Evolutionary conservation across 1,140 invertebrate species (phyloP), one percentile per base, ranked within the genome.

Genomic region (Drosophila nasuta): DNA sequence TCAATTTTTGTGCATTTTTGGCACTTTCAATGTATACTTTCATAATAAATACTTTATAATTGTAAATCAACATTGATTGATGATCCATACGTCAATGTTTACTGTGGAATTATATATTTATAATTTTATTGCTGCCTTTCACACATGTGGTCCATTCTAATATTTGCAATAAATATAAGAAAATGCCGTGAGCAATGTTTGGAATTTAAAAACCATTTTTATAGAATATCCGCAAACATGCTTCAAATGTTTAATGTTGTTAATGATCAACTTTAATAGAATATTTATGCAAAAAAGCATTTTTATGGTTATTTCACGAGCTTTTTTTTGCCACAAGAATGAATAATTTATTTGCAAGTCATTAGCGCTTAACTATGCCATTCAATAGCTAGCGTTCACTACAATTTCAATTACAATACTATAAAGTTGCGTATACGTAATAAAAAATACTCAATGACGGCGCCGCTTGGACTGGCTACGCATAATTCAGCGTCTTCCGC

Each of bases 401-500:
- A 13, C 10, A 33, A 52, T 75, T 35, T 66, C 33, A 54, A 56
- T 46, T 10, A n/a, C 20, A 43, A 41, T 63, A 49, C 38, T 33
- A 28, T 57, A 5, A 54, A 17, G 35, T 75, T 52, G 65, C 68
- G 72, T 87, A 88, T 79, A 77, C 62, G 58, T 65, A 88, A 88
- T 87, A 79, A 82, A 25, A 25, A 88, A 78, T 38, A 46, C 33
- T 45, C 30, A 52, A 30, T 45, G 52, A 45, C 28, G 82, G 83
- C 82, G 82, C 76, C 83, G 38, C 54, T n/a, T 38, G 20, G 82
- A 87, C 82, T 86, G 68, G 48, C 74, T 65, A 70, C 65, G 74
- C 57, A 51, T 46, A 51, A 54, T 15, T 49, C 57, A 11, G 38
- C 25, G 46, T 46, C 58, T 33, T 7, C 45, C 33, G 41, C 43